phyloP scores from a whole-genome alignment of 2,113 vertebrate genomes.

The Rhynchopsitta pachyrhyncha region DNA sequence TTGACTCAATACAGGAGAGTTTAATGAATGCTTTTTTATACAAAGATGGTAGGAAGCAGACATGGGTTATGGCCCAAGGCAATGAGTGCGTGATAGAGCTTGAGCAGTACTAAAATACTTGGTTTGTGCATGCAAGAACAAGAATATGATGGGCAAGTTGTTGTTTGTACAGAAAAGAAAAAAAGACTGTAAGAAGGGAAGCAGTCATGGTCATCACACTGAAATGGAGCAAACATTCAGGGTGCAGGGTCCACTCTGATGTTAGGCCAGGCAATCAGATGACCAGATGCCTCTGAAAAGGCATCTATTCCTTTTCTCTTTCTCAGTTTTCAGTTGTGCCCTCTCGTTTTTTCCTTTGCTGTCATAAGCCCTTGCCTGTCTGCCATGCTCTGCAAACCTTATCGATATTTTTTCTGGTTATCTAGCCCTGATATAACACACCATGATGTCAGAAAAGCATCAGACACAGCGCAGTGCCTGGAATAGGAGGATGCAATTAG shows the following conservation, averaged over 20 bases:
- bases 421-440: not conserved
- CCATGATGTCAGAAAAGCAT: not conserved
- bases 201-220: not conserved
- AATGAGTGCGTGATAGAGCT: not conserved
- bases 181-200: not conserved
- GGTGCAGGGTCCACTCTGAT: not conserved
- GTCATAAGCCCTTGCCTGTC: not conserved
- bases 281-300: not conserved
- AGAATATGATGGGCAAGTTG: not conserved
- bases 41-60: not conserved
- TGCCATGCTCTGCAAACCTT: not conserved
- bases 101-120: not conserved
- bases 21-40: not conserved
- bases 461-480: not conserved
- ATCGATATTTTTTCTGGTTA: not conserved
- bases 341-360: not conserved
- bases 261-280: not conserved
- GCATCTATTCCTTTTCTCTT: not conserved
- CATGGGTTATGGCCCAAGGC: not conserved
- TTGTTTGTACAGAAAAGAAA: not conserved
- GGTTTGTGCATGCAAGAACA: not conserved
- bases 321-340: not conserved
- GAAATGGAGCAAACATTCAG: not conserved
- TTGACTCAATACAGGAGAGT: not conserved
- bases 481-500: not conserved